Conservation (phyloP, 2,888 invertebrate genomes). For the Adineta ricciae region DNA sequence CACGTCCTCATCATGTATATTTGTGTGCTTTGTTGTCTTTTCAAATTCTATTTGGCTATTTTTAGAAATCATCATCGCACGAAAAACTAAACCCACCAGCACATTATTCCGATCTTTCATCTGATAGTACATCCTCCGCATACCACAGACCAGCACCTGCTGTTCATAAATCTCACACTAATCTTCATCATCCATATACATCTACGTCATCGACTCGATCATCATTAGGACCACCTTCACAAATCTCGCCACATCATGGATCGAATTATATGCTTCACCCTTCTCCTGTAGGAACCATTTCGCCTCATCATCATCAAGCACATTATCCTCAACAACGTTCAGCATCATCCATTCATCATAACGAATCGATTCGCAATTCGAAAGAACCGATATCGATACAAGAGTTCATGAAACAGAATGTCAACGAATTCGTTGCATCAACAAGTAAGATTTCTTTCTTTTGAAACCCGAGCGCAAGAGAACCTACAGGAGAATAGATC, state of each 20-base stretch:
- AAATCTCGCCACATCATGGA: not conserved
- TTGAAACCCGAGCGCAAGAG: too few relatives aligned
- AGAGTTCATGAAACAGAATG: not conserved
- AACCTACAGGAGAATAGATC: too few relatives aligned
- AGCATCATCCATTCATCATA: not conserved
- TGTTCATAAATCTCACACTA: not conserved
- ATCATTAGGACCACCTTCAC: not conserved
- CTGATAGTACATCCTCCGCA: not conserved
- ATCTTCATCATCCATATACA: not conserved
- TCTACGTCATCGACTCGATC: not conserved
- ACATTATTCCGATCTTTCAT: not conserved
- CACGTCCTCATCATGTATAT: not conserved
- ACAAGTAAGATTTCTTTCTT: not conserved
- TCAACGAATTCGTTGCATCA: constrained; percentile 17
- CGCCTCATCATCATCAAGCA: not conserved
- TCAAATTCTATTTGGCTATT: not conserved
- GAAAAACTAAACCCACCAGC: not conserved
- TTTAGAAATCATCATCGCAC: not conserved
- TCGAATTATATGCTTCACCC: not conserved
- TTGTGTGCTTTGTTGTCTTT: not conserved
- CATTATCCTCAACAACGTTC: not conserved
- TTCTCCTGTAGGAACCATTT: not conserved
- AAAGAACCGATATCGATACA: not conserved
- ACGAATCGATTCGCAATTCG: not conserved
- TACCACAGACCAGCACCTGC: not conserved